Evolutionary conservation across 2,797 vertebrate genomes (phyloP).

Genomic region (Muscicapa striata): DNA sequence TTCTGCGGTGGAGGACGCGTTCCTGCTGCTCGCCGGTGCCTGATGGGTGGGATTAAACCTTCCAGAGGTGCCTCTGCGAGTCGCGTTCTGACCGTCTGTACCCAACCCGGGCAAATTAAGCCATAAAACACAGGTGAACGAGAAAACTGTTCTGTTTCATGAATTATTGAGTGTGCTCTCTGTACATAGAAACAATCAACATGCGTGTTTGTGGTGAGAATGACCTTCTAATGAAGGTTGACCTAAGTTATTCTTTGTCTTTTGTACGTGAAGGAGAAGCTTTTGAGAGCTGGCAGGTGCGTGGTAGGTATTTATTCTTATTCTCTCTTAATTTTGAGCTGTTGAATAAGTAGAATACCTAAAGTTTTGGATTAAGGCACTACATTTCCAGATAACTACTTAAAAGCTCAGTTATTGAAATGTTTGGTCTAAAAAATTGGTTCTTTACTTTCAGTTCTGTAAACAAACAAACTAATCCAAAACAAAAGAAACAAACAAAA

Average conservation of each 20-base stretch:
- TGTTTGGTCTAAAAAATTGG: neutral
- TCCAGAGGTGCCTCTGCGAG: neutral
- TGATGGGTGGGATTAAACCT: neutral
- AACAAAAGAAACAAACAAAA: neutral
- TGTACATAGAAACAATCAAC: neutral
- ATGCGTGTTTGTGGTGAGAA: neutral
- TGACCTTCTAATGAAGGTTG: neutral
- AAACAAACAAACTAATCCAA: neutral
- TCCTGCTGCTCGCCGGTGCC: neutral
- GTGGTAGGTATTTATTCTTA: neutral
- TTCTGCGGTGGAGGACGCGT: rapidly evolving
- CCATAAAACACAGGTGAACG: neutral
- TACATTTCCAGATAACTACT: neutral
- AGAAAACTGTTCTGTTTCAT: neutral
- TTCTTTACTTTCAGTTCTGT: neutral
- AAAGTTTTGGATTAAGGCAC: neutral
- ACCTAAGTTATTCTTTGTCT: neutral
- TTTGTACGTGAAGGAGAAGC: neutral
- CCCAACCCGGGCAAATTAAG: neutral
- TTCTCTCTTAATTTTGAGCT: neutral
- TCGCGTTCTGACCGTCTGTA: neutral
- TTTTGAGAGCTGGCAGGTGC: neutral
- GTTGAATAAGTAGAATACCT: neutral
- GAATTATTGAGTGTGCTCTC: neutral
- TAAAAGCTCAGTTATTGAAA: neutral